Evolutionary conservation across 2,113 vertebrate genomes (phyloP), one percentile per base, ranked within the genome.

Genomic region (Deroptyus accipitrinus): DNA sequence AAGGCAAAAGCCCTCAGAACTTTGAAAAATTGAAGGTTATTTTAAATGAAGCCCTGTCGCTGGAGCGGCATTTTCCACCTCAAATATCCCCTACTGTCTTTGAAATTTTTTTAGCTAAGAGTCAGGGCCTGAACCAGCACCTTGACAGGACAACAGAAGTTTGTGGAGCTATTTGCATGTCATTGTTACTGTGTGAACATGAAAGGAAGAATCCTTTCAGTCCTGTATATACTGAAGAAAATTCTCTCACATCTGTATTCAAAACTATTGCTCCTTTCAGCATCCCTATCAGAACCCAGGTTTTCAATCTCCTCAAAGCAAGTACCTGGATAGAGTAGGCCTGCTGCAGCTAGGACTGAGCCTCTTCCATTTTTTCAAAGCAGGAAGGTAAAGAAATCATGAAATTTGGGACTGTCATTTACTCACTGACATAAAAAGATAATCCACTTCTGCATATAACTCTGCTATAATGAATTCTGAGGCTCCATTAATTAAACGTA

Each of bases 221-320:
- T 20, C 19, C 41, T 3, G 0, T 8, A 23, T 3, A 10, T 9
- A 15, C 20, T 11, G 16, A 55, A 35, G 7, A 11, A 35, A 69
- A 62, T 9, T 52, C 25, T 37, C 1, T 5, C 22, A 41, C 27
- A 5, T 37, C 2, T 46, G 15, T 9, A 63, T n/a, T 44, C 3
- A n/a, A 63, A 46, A 39, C 17, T 7, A 39, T 6, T 6, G 23
- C 61, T 44, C n/a, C 52, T 54, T 86, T 73, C 52, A 63, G 46
- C 66, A 20, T 33, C 27, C 52, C 27, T 52, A 2, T 25, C 22
- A 57, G 69, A 75, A 31, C 20, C 4, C 14, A 46, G 63, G 35
- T 42, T 72, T 72, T 54, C n/a, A 22, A 0, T 55, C 77, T 86
- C 64, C 46, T 37, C 46, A 33, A 18, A 82, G 33, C 37, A 37